Base-by-base conservation (phyloP, 1,140 invertebrate species). In the Nylanderia fulva region DNA sequence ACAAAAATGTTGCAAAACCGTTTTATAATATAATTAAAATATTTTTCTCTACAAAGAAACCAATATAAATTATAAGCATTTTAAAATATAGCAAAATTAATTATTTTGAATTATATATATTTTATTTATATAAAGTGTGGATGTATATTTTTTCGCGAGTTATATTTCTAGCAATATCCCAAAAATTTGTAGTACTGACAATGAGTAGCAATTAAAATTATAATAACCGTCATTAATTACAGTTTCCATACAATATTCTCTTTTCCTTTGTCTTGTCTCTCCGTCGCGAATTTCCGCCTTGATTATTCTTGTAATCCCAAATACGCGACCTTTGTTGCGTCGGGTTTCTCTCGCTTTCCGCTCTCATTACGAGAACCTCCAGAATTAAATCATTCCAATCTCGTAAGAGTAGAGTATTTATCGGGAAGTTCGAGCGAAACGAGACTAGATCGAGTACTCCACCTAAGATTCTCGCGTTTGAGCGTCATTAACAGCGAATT, bases 401-500 rank as follows among this genome's bases (percentile, higher is more conserved):
- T 15, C 29, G n/a, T 48, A 54, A 15, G 29, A 66, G 29, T 48
- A 79, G 36, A 79, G 36, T 33, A 79, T 5, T 79, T 77, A 77
- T 77, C 42, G 75, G 24, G 24, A 66, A n/a, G 42, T 8, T 77
- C 27, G 68, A 15, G 69, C 18, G n/a, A 2, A 71, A 48, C 13
- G 45, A 4, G 45, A 48, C 15, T n/a, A 33, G n/a, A 36, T 66
- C 24, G 54, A 33, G 72, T 39, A 39, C 9, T 24, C 7, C 2
- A 24, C 42, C n/a, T 52, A 66, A n/a, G 61, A 48, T 79, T 79
- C 61, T 77, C 75, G 29, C 60, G 27, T 77, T 79, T 45, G 42
- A 66, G 61, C 42, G 61, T 66, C 75, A 66, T 79, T 79, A 77
- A 79, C 75, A 66, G 75, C 63, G 29, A 68, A 79, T 66, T 79